These are phyloP conservation scores for Gouania willdenowi DNA, from an alignment of 2,797 vertebrate genomes.

Conservation along the genomic window DNA sequence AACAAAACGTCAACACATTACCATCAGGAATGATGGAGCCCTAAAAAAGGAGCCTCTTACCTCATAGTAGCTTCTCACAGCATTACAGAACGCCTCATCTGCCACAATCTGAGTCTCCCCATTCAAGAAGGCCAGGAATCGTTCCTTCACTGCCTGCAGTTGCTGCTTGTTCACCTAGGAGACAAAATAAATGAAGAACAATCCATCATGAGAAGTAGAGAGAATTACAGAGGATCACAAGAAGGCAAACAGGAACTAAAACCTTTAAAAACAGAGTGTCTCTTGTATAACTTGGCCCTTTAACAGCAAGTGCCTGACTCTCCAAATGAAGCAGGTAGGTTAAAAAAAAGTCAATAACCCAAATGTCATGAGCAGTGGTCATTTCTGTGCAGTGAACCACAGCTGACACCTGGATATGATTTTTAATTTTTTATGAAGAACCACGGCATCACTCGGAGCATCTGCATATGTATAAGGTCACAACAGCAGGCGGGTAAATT, in stretches of 20 bases:
- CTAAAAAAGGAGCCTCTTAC: no score
- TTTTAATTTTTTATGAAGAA: conserved; percentile 34
- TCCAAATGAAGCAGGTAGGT: no score
- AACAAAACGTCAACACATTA: no score
- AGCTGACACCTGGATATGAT: conserved; percentile 11
- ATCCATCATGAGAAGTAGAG: no score
- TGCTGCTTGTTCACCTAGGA: conserved; percentile 93
- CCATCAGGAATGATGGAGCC: no score
- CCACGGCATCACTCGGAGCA: not conserved
- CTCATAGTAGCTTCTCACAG: conserved; percentile 92
- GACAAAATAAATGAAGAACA: not conserved
- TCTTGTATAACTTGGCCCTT: no score
- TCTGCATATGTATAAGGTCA: conserved; percentile 25
- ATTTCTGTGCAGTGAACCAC: conserved; percentile 10
- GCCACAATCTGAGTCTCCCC: conserved; percentile 93
- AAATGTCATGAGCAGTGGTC: conserved; percentile 14
- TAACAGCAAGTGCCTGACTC: no score
- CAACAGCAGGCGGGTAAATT: conserved; percentile 9
- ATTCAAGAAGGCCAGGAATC: conserved; percentile 89
- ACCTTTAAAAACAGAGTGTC: no score
- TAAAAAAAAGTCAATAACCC: no score
- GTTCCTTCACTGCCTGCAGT: conserved; percentile 86
- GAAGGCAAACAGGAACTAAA: no score
- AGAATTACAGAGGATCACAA: not conserved
- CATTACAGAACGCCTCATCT: conserved; percentile 96